These are phyloP conservation scores for Etheostoma spectabile DNA, from an alignment of 2,113 vertebrate genomes.

Conservation along the genomic window DNA sequence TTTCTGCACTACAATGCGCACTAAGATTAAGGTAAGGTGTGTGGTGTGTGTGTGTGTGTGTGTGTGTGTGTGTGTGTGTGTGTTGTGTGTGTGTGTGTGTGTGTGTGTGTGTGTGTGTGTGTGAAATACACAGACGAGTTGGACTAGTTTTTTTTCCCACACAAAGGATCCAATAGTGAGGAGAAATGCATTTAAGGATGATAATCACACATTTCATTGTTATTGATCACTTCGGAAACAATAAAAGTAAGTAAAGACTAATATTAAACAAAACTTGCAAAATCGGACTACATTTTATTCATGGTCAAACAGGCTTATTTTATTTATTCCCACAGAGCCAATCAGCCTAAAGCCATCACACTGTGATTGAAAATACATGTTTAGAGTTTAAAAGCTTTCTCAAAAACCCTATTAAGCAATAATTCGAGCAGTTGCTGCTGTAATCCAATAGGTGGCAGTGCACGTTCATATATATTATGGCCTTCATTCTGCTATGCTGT, in stretches of 20 bases:
- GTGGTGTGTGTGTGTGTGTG: slow-evolving; percentile 22
- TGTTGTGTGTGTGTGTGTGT: slow-evolving; percentile 5
- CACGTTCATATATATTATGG: slow-evolving; percentile 33
- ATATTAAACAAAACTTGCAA: background rate
- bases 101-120: slow-evolving; percentile 25
- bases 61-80: slow-evolving; percentile 3
- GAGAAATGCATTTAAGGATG: background rate
- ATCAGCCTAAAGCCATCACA: background rate
- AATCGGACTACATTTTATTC: background rate
- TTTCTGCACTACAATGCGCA: background rate
- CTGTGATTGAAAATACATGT: background rate
- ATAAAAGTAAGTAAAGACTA: background rate
- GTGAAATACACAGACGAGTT: slow-evolving; percentile 15
- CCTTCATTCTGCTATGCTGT: background rate
- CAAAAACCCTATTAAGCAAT: background rate
- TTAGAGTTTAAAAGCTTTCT: background rate
- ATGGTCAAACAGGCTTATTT: background rate
- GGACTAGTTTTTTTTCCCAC: background rate
- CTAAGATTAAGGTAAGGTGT: background rate
- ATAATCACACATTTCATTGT: background rate
- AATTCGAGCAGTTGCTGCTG: slow-evolving; percentile 23
- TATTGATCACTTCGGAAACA: background rate
- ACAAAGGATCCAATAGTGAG: background rate
- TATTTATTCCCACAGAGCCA: background rate
- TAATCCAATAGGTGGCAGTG: slow-evolving; percentile 78